Conservation (phyloP, 2,888 invertebrate genomes). For the Tipula vernalis region DNA sequence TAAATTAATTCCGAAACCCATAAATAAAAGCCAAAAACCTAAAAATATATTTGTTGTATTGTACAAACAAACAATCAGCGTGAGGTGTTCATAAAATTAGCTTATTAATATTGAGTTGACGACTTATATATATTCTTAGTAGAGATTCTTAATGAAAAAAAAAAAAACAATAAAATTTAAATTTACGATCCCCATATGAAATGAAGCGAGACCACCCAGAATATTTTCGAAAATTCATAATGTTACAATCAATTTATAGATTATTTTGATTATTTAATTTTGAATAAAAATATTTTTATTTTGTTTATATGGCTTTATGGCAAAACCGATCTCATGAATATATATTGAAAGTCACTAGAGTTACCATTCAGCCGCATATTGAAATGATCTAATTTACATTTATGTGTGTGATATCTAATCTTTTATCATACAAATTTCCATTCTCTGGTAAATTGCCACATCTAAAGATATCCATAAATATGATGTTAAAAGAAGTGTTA, state of each 20-base stretch:
- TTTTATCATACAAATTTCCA: background rate
- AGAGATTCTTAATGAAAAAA: background rate
- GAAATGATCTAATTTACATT: background rate
- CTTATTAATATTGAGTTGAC: background rate
- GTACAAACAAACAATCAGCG: background rate
- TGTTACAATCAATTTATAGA: background rate
- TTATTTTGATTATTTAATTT: background rate
- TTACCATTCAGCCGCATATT: background rate
- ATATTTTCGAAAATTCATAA: background rate
- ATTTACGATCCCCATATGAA: background rate
- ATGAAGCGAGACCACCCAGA: background rate
- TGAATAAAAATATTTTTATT: background rate
- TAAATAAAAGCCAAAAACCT: background rate
- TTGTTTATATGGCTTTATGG: background rate
- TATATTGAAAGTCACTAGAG: background rate
- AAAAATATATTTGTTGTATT: background rate
- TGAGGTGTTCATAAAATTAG: background rate
- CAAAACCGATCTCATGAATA: background rate
- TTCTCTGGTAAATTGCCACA: background rate
- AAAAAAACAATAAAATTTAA: background rate
- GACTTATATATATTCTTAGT: background rate
- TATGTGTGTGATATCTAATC: background rate
- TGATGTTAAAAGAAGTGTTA: background rate
- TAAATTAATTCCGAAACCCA: background rate
- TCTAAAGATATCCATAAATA: background rate